Evolutionary conservation across 2,113 vertebrate species (phyloP).

Genomic region (Columba janthina): DNA sequence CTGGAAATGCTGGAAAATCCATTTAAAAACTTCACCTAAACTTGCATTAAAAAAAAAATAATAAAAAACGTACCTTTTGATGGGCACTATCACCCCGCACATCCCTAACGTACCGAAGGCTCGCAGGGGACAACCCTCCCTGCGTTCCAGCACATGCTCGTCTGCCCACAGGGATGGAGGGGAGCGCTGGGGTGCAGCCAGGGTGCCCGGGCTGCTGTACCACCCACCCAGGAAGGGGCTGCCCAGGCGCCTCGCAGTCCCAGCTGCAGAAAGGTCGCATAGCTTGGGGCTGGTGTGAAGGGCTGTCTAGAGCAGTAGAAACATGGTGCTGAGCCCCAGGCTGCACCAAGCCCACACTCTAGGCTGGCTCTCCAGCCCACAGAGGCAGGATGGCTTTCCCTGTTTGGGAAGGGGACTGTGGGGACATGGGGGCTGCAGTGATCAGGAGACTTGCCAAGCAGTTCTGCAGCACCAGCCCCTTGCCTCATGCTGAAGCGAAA

Average conservation of each 20-base stretch:
- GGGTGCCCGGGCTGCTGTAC: neutral
- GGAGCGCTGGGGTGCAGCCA: neutral
- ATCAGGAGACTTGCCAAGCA: neutral
- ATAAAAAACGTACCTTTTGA: neutral
- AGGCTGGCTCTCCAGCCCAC: neutral
- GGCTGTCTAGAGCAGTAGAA: neutral
- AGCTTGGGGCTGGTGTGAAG: neutral
- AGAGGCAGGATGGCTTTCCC: neutral
- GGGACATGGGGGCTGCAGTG: neutral
- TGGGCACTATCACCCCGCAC: neutral
- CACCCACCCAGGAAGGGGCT: neutral
- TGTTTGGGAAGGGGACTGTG: fast-evolving
- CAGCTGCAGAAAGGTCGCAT: neutral
- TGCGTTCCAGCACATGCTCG: fast-evolving
- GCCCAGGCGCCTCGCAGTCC: neutral
- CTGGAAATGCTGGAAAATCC: neutral
- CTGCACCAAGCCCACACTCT: neutral
- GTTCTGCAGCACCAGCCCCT: neutral
- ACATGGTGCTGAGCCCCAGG: neutral
- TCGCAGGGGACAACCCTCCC: neutral
- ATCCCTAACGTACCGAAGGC: no score
- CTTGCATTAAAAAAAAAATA: neutral
- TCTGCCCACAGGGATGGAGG: neutral
- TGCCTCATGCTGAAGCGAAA: neutral
- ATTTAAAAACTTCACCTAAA: neutral